These are phyloP conservation scores for Phyllotreta cruciferae DNA, from an alignment of 2,888 invertebrate genomes.

Conservation along the genomic window DNA sequence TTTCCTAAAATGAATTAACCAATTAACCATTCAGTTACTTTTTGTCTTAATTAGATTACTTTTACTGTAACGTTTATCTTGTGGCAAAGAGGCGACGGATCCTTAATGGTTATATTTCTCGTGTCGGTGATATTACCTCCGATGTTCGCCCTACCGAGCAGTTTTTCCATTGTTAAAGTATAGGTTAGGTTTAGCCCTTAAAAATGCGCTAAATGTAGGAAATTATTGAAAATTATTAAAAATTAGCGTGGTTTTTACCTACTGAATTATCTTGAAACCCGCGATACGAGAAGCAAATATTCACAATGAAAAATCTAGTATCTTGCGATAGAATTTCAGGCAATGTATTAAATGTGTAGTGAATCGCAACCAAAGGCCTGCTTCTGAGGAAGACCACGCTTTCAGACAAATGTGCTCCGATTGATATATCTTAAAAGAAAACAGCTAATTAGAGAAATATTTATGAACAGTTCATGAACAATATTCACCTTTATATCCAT, in stretches of 20 bases:
- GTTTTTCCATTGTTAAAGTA: slow-evolving; percentile 27
- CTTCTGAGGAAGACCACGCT: slow-evolving; percentile 64
- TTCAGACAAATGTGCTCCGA: slow-evolving; percentile 67
- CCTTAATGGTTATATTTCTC: slow-evolving; percentile 16
- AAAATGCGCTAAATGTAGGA: slow-evolving; percentile 3
- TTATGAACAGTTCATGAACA: too few species aligned
- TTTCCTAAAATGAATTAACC: slow-evolving; percentile 23
- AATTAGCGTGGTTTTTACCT: slow-evolving; percentile 18
- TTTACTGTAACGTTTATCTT: slow-evolving; percentile 22
- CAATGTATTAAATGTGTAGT: slow-evolving; percentile 21
- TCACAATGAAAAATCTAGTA: slow-evolving; percentile 45
- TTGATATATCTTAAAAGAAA: slow-evolving; percentile 66
- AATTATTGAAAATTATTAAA: slow-evolving; percentile 2
- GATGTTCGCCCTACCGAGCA: slow-evolving; percentile 23
- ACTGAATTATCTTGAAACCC: slow-evolving; percentile 23
- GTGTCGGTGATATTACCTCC: slow-evolving; percentile 1
- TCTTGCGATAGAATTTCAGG: slow-evolving; percentile 29
- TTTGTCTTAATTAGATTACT: slow-evolving; percentile 21
- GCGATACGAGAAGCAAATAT: slow-evolving; percentile 37
- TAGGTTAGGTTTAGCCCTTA: slow-evolving; percentile 27
- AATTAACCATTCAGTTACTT: neutral
- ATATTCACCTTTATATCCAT: slow-evolving; percentile 68
- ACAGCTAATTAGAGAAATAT: too few species aligned
- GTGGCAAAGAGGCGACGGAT: slow-evolving; percentile 10
- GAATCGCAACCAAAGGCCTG: slow-evolving; percentile 53